phyloP scores from a whole-genome alignment of 1,140 invertebrate genomes.

The Conus betulinus region DNA sequence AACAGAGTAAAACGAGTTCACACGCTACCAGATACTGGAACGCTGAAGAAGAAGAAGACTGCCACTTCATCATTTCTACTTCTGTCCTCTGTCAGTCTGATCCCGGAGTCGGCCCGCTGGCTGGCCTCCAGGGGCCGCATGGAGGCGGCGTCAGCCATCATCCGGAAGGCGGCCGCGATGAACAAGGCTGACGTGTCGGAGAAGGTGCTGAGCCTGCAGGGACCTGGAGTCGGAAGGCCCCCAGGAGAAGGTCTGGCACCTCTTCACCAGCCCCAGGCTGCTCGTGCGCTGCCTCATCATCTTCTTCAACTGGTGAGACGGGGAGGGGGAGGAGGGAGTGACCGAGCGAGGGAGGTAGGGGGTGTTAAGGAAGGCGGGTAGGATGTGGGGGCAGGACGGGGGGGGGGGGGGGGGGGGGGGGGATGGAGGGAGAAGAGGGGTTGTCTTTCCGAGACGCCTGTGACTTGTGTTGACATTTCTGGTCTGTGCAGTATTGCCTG shows the following conservation, averaged over 20 bases:
- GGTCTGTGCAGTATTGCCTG: background rate
- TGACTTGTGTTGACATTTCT: background rate
- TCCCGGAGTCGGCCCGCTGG: constrained; percentile 70
- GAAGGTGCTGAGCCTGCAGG: constrained; percentile 41
- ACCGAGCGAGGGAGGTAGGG: too few relatives aligned
- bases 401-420: background rate
- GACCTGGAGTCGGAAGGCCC: constrained; percentile 31
- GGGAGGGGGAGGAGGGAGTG: too few relatives aligned
- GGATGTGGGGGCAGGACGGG: background rate
- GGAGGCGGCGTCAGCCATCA: constrained; percentile 60
- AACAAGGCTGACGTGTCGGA: constrained; percentile 60
- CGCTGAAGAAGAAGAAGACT: too few relatives aligned
- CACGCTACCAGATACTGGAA: too few relatives aligned
- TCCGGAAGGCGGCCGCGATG: constrained; percentile 57
- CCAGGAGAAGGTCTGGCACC: constrained; percentile 49
- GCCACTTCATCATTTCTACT: background rate
- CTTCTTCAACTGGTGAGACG: constrained; percentile 55
- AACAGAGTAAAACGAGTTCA: too few relatives aligned
- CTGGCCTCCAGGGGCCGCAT: constrained; percentile 57
- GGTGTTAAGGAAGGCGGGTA: too few relatives aligned
- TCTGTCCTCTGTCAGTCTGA: constrained; percentile 52
- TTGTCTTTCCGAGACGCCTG: too few relatives aligned
- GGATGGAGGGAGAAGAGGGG: background rate
- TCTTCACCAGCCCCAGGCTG: constrained; percentile 43
- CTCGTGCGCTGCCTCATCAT: constrained; percentile 49